These are phyloP conservation scores for Nudaria mundana DNA, from an alignment of 2,888 invertebrate species.

Conservation along the genomic window DNA sequence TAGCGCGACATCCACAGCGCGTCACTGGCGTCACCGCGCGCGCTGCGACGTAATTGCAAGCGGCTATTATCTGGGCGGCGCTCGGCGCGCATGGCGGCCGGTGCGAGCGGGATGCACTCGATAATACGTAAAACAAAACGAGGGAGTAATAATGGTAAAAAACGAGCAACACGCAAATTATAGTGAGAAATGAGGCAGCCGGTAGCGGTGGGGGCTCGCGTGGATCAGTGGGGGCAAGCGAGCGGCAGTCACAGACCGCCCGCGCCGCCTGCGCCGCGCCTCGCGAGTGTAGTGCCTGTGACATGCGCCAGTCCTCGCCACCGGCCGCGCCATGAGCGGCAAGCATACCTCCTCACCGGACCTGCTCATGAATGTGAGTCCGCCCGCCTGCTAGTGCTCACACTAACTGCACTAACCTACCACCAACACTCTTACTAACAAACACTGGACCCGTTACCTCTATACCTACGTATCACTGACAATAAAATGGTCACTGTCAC, in stretches of 20 bases:
- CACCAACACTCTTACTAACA: conserved; percentile 19
- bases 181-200: conserved; percentile 81
- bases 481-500: no score
- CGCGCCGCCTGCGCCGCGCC: conserved; percentile 66
- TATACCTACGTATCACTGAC: no score
- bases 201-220: conserved; percentile 77
- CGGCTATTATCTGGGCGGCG: conserved; percentile 80
- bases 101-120: conserved; percentile 82
- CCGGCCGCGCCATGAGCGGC: conserved; percentile 34
- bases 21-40: no score
- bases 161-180: conserved; percentile 81
- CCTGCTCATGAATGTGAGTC: conserved; percentile 82
- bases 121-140: conserved; percentile 82
- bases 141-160: conserved; percentile 82
- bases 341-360: conserved; percentile 41
- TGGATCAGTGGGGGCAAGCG: conserved; percentile 63
- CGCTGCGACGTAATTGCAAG: conserved; percentile 68
- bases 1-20: conserved; percentile 20
- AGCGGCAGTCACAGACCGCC: conserved; percentile 75
- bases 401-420: conserved; percentile 20
- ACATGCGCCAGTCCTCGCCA: conserved; percentile 63
- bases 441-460: background rate
- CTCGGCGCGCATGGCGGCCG: conserved; percentile 77
- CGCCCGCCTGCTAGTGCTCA: no score
- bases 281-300: conserved; percentile 73